Percentiles rank a stretch among this genome's conserved stretches.
Conservation (phyloP, 2,797 vertebrate species). For the Thaleichthys pacificus region DNA sequence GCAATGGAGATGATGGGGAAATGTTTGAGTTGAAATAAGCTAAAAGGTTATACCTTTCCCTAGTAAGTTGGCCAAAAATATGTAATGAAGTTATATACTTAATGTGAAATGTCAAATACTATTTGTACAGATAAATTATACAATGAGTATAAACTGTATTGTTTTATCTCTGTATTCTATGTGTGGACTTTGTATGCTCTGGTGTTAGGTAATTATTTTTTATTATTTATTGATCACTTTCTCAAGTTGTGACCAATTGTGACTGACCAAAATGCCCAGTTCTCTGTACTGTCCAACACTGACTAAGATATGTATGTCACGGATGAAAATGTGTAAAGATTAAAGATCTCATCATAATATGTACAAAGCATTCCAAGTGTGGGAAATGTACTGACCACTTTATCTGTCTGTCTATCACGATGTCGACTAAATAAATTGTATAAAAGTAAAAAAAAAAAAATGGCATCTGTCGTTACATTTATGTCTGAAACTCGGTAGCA, state of each 20-base stretch:
- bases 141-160: constrained; percentile 63
- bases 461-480: neutral
- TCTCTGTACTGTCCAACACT: constrained; percentile 66
- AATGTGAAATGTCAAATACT: constrained; percentile 67
- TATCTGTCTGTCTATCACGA: no score
- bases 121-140: constrained; percentile 90
- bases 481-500: neutral
- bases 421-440: no score
- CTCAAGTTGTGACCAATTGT: constrained; percentile 51
- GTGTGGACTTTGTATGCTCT: constrained; percentile 90
- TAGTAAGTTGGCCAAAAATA: constrained; percentile 53
- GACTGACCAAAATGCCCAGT: constrained; percentile 56
- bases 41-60: constrained; percentile 17
- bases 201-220: constrained; percentile 82
- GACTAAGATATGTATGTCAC: constrained; percentile 67
- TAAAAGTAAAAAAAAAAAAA: neutral
- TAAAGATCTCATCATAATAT: constrained; percentile 70
- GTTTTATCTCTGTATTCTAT: constrained; percentile 91
- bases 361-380: neutral
- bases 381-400: neutral
- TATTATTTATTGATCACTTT: constrained; percentile 61
- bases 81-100: constrained; percentile 63
- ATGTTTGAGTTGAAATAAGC: constrained; percentile 33
- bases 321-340: constrained; percentile 70
- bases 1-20: constrained; percentile 34